Conservation (phyloP, 2,888 invertebrate species). For the Metellina segmentata region DNA sequence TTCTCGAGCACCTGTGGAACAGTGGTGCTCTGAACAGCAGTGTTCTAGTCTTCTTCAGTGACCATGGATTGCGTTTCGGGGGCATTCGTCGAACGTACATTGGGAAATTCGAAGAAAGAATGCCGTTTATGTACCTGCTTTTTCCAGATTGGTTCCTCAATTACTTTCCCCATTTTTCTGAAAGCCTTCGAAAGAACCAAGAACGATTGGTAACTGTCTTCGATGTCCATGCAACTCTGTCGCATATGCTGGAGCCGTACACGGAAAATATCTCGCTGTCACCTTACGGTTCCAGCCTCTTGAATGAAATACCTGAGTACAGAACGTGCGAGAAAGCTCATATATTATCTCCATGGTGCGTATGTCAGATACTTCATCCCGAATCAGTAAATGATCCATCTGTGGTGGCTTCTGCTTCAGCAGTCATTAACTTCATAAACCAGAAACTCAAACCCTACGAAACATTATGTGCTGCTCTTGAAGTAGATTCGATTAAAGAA, state of each 20-base stretch:
- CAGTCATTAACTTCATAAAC: slow-evolving; percentile 54
- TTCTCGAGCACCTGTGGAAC: slow-evolving; percentile 84
- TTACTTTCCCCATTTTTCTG: slow-evolving; percentile 78
- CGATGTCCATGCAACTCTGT: slow-evolving; percentile 85
- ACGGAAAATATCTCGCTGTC: not conserved
- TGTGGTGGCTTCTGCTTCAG: slow-evolving; percentile 39
- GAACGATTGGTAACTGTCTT: slow-evolving; percentile 81
- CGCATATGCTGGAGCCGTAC: slow-evolving; percentile 84
- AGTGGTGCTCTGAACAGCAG: slow-evolving; percentile 86
- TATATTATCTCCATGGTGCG: slow-evolving; percentile 81
- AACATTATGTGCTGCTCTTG: slow-evolving; percentile 27
- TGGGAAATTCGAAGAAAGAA: slow-evolving; percentile 81
- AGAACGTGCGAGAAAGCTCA: slow-evolving; percentile 80
- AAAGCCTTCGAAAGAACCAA: slow-evolving; percentile 79
- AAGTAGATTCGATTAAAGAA: slow-evolving; percentile 28
- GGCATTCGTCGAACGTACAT: slow-evolving; percentile 88
- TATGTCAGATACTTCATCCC: slow-evolving; percentile 78
- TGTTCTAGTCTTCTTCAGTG: slow-evolving; percentile 88
- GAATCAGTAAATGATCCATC: slow-evolving; percentile 15
- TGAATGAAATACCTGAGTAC: slow-evolving; percentile 79
- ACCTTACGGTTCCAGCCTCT: slow-evolving; percentile 79
- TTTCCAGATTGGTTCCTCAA: slow-evolving; percentile 80
- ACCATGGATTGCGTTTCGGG: slow-evolving; percentile 95
- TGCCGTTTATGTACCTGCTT: slow-evolving; percentile 81
- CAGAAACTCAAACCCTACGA: slow-evolving; percentile 10